phyloP scores from a whole-genome alignment of 2,113 vertebrate genomes.

The Austrofundulus limnaeus region DNA sequence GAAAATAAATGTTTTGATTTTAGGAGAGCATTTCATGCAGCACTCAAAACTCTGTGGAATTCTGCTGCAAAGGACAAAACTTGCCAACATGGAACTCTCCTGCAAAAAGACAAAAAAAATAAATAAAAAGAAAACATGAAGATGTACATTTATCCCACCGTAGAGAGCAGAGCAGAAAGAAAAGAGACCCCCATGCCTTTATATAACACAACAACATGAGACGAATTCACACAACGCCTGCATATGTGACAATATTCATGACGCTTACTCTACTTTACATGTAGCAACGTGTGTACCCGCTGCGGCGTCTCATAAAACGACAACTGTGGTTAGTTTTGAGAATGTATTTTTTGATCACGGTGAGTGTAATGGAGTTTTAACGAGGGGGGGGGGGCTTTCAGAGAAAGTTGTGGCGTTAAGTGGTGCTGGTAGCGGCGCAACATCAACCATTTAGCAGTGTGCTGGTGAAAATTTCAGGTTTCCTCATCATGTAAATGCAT shows the following conservation, averaged over 20 bases:
- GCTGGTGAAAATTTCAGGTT: constrained; percentile 68
- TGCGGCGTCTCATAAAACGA: constrained; percentile 41
- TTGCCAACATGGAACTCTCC: constrained; percentile 57
- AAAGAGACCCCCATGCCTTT: constrained; percentile 58
- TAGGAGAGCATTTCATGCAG: constrained; percentile 58
- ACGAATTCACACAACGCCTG: constrained; percentile 35
- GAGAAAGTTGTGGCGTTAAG: background rate
- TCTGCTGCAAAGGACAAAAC: constrained; percentile 69
- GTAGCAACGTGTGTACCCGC: constrained; percentile 72
- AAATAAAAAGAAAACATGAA: constrained; percentile 25
- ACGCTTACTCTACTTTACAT: constrained; percentile 70
- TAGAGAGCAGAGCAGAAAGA: constrained; percentile 44
- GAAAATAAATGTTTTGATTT: constrained; percentile 39
- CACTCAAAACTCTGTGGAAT: constrained; percentile 64
- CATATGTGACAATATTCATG: constrained; percentile 54
- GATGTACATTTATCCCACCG: constrained; percentile 54
- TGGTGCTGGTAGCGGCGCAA: constrained; percentile 33
- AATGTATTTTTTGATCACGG: constrained; percentile 67
- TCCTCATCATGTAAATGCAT: constrained; percentile 81
- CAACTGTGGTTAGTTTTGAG: constrained; percentile 60
- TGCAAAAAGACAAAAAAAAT: constrained; percentile 29
- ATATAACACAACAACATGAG: constrained; percentile 43
- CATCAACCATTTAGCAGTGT: constrained; percentile 51
- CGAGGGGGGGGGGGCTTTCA: constrained; percentile 2
- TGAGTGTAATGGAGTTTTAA: constrained; percentile 22